Conservation (phyloP, 1,140 invertebrate genomes). For the Reticulitermes speratus region DNA sequence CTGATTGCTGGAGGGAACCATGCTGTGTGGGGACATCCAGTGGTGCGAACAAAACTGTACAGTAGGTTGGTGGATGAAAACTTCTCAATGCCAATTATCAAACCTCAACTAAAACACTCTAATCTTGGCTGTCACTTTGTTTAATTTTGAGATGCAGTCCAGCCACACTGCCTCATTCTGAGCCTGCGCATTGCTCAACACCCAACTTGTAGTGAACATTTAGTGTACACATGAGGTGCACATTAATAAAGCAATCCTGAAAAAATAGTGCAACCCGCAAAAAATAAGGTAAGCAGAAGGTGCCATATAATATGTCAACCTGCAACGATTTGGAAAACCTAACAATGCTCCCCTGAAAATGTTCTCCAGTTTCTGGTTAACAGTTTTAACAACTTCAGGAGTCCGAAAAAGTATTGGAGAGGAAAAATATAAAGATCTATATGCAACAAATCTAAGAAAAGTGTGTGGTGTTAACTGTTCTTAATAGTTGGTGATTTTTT, state of each 20-base stretch:
- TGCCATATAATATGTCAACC: not conserved
- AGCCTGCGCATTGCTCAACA: not conserved
- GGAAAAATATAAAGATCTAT: slow-evolving; percentile 33
- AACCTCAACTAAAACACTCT: not conserved
- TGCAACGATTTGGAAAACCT: not conserved
- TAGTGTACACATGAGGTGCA: slow-evolving; percentile 15
- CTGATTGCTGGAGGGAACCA: slow-evolving; percentile 2
- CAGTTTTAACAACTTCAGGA: slow-evolving; percentile 32
- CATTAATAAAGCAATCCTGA: not conserved
- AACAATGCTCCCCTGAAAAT: not conserved
- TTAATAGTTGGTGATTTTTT: slow-evolving; percentile 16
- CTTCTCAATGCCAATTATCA: slow-evolving; percentile 16
- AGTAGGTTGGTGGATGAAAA: not conserved
- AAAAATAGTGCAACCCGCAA: not conserved
- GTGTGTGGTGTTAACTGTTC: slow-evolving; percentile 24
- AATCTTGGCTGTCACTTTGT: not conserved
- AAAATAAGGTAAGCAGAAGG: slow-evolving; percentile 5
- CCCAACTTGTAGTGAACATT: slow-evolving; percentile 4
- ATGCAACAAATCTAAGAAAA: slow-evolving; percentile 47
- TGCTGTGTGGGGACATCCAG: slow-evolving; percentile 15
- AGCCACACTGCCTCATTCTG: not conserved
- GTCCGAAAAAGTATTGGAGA: slow-evolving; percentile 35
- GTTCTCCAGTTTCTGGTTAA: not conserved
- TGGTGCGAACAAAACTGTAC: slow-evolving; percentile 5
- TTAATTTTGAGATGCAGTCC: not conserved